Evolutionary conservation across 2,113 vertebrate species (phyloP).

Genomic region (Catharus fuscescens): DNA sequence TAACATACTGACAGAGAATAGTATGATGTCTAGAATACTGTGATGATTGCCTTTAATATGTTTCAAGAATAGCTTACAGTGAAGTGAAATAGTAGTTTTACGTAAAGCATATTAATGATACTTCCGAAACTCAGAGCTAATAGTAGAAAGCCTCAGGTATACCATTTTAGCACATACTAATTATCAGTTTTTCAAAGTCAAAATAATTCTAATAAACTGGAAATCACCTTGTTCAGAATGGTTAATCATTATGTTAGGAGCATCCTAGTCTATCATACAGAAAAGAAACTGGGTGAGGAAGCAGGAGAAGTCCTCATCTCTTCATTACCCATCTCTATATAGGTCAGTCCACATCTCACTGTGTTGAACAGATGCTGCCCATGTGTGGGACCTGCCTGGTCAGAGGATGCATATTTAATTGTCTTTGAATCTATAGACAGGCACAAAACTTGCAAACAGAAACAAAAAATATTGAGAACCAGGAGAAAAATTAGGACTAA

Average conservation of each 20-base stretch:
- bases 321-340: background rate
- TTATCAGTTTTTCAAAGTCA: background rate
- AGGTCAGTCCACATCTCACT: background rate
- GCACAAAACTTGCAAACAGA: background rate
- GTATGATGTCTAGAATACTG: background rate
- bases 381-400: background rate
- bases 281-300: background rate
- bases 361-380: background rate
- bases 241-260: background rate
- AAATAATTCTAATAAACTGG: background rate
- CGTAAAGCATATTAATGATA: background rate
- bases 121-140: background rate
- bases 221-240: background rate
- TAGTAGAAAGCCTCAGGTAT: background rate
- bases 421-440: background rate
- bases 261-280: background rate
- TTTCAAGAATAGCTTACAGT: background rate
- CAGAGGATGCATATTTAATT: background rate
- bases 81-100: background rate
- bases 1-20: background rate
- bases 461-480: background rate
- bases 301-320: background rate
- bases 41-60: conserved; percentile 1
- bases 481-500: background rate
- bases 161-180: background rate